These are phyloP conservation scores for Vireo altiloquus DNA, from an alignment of 2,113 vertebrate species.

Conservation along the genomic window DNA sequence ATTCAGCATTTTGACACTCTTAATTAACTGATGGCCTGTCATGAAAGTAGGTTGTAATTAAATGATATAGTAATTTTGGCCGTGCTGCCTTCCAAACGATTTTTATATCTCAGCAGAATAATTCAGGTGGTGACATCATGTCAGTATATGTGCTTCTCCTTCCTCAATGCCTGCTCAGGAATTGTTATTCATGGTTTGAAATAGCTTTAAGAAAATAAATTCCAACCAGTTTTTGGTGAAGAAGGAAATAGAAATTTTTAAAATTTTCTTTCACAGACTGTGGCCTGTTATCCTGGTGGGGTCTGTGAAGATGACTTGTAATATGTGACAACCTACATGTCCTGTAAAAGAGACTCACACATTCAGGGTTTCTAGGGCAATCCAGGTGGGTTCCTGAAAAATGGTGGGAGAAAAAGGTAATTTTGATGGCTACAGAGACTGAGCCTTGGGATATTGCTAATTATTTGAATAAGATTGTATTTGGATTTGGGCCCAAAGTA, in stretches of 20 bases:
- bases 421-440: neutral
- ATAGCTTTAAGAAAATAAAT: slow-evolving; percentile 13
- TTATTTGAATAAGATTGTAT: neutral
- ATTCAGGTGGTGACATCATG: slow-evolving; percentile 19
- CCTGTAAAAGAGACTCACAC: neutral
- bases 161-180: neutral
- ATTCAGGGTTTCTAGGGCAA: neutral
- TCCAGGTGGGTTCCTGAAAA: neutral
- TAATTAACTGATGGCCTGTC: slow-evolving; percentile 56
- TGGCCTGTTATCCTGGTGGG: neutral
- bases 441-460: neutral
- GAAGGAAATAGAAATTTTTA: neutral
- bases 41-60: slow-evolving; percentile 48
- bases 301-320: neutral
- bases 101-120: slow-evolving; percentile 9
- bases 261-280: neutral
- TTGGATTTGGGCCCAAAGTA: neutral
- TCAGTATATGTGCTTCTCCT: neutral
- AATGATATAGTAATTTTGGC: slow-evolving; percentile 39
- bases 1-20: slow-evolving; percentile 53
- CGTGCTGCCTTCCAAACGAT: slow-evolving; percentile 16
- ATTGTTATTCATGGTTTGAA: neutral
- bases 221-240: neutral
- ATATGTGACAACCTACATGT: neutral
- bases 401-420: neutral